A percentile compares a stretch with the other conserved stretches of the same genome.
Conservation (phyloP, 2,888 invertebrate genomes). For the Carcina quercana region DNA sequence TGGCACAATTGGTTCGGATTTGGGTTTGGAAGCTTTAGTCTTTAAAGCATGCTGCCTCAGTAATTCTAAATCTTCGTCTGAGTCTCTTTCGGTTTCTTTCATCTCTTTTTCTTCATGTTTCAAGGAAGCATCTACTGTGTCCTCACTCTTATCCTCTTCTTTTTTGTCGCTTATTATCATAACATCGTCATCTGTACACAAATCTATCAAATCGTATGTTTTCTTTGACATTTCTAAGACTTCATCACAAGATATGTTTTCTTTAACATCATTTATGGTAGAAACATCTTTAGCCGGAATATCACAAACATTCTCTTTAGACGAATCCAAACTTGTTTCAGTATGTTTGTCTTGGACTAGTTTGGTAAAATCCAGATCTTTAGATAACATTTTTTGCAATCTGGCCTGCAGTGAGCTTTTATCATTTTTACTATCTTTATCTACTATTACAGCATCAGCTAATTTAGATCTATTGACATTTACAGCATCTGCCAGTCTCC, state of each 20-base stretch:
- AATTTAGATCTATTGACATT: slow-evolving; percentile 63
- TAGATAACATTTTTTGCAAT: slow-evolving; percentile 52
- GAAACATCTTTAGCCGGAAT: neutral
- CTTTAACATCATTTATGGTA: neutral
- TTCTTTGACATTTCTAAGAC: slow-evolving; percentile 13
- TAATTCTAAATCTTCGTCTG: slow-evolving; percentile 64
- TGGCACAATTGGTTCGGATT: slow-evolving; percentile 18
- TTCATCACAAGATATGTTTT: neutral
- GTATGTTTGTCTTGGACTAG: neutral
- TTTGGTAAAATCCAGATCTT: neutral
- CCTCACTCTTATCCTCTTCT: slow-evolving; percentile 23
- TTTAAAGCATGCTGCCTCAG: slow-evolving; percentile 60
- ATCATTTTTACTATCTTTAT: slow-evolving; percentile 39
- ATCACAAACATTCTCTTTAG: neutral
- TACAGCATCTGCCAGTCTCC: slow-evolving; percentile 72
- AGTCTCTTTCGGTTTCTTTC: slow-evolving; percentile 32
- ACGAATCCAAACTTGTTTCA: neutral
- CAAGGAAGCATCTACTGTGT: neutral
- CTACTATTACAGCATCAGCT: slow-evolving; percentile 69
- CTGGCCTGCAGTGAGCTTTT: slow-evolving; percentile 53
- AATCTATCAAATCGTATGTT: slow-evolving; percentile 27
- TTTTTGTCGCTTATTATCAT: neutral
- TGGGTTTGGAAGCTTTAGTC: slow-evolving; percentile 47
- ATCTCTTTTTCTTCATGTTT: slow-evolving; percentile 12
- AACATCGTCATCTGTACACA: slow-evolving; percentile 32